Evolutionary conservation across 2,888 invertebrate species (phyloP).

Genomic region (Parnassius apollo): DNA sequence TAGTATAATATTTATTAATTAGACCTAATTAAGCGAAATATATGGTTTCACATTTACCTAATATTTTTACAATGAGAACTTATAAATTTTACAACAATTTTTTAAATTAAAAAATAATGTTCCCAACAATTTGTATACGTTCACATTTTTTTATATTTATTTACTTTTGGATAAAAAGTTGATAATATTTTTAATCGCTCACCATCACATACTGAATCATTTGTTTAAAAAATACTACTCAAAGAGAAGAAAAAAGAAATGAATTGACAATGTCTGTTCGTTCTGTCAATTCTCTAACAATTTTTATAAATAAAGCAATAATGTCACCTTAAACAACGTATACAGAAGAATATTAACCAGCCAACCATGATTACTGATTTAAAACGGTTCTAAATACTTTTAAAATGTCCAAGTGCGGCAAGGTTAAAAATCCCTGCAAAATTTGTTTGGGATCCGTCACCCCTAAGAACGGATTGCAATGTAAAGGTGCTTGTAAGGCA

Average conservation of each 20-base stretch:
- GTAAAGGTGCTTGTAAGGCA: conserved; percentile 58
- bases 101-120: too few species aligned
- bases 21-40: too few species aligned
- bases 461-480: conserved; percentile 57
- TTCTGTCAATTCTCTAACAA: conserved; percentile 21
- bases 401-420: conserved; percentile 52
- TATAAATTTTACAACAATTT: too few species aligned
- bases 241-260: conserved; percentile 25
- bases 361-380: conserved; percentile 28
- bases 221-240: conserved; percentile 16
- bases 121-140: too few species aligned
- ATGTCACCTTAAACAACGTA: conserved; percentile 19
- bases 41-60: too few species aligned
- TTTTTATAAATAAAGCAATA: conserved; percentile 25
- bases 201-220: neutral
- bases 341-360: conserved; percentile 9
- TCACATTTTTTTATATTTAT: too few species aligned
- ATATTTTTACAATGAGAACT: too few species aligned
- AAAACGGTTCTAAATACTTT: conserved; percentile 33
- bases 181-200: neutral
- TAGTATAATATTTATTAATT: too few species aligned
- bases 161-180: too few species aligned
- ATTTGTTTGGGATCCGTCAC: conserved; percentile 58
- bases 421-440: conserved; percentile 63
- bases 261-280: conserved; percentile 15